Evolutionary conservation across 2,113 vertebrate genomes (phyloP).

Genomic region (Hassar affinis): DNA sequence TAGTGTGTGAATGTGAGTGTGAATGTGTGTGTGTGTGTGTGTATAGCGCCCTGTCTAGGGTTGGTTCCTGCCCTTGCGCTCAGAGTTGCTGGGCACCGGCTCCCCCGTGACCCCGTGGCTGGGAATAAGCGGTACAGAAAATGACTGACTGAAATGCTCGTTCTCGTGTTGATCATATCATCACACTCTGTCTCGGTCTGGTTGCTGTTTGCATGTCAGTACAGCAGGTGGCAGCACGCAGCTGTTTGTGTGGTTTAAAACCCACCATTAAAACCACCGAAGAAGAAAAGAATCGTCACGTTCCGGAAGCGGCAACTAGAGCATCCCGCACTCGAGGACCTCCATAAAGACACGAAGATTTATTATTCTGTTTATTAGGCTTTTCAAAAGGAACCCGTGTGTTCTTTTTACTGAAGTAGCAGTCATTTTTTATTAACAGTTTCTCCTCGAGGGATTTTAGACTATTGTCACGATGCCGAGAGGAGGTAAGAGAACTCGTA

Average conservation of each 20-base stretch:
- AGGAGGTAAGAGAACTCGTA: slow-evolving; percentile 68
- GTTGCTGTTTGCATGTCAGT: not conserved
- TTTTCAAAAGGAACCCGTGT: not conserved
- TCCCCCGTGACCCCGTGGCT: no score
- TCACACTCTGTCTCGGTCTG: not conserved
- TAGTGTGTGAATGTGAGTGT: no score
- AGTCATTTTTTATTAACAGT: not conserved
- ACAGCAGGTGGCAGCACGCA: slow-evolving; percentile 2
- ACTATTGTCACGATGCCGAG: slow-evolving; percentile 66
- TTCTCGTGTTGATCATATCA: not conserved
- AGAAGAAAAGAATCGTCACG: not conserved
- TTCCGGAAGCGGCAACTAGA: slow-evolving; percentile 40
- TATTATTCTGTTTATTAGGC: not conserved
- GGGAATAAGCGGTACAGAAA: no score
- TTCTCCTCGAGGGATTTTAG: not conserved
- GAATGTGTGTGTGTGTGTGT: no score
- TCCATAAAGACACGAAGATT: not conserved
- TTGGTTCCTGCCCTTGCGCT: no score
- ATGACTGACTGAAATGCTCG: no score
- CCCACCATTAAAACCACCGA: not conserved
- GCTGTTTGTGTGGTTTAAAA: not conserved
- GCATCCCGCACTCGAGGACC: not conserved
- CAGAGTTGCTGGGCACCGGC: no score
- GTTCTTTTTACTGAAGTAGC: not conserved
- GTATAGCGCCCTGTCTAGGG: no score